Conservation (phyloP, 1,140 invertebrate genomes). For the Ceratina japonica region DNA sequence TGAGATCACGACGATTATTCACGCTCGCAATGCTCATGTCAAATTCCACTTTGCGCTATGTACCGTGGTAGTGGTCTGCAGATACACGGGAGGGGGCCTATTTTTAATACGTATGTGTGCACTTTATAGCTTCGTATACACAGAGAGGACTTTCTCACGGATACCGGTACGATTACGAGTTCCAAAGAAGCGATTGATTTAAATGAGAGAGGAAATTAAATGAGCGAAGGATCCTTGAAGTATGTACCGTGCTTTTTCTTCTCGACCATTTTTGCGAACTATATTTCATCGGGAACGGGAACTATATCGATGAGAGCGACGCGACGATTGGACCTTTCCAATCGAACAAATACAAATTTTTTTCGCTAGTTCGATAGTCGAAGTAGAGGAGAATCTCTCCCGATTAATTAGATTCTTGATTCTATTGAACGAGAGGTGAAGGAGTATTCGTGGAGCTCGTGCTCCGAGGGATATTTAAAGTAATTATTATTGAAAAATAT, state of each 20-base stretch:
- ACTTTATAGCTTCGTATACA: background rate
- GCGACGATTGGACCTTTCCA: constrained; percentile 27
- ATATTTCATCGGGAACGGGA: background rate
- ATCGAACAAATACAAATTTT: constrained; percentile 8
- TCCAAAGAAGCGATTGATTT: background rate
- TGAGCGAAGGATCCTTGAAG: too few species aligned
- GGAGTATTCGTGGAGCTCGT: too few species aligned
- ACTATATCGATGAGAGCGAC: constrained; percentile 6
- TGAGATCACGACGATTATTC: constrained; percentile 26
- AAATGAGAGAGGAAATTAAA: constrained; percentile 16
- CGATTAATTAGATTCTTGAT: background rate
- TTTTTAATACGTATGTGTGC: constrained; percentile 41
- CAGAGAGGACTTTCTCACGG: background rate
- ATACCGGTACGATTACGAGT: background rate
- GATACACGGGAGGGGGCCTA: background rate
- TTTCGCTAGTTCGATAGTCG: background rate
- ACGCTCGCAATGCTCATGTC: constrained; percentile 24
- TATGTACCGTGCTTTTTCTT: too few species aligned
- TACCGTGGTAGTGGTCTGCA: constrained; percentile 13
- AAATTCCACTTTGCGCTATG: constrained; percentile 21
- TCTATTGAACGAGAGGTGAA: too few species aligned
- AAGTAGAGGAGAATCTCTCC: background rate
- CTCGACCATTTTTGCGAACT: constrained; percentile 17
- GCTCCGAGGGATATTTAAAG: background rate
- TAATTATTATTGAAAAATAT: background rate